Base-by-base conservation (phyloP, 2,888 invertebrate genomes). In the Elegia similella region DNA sequence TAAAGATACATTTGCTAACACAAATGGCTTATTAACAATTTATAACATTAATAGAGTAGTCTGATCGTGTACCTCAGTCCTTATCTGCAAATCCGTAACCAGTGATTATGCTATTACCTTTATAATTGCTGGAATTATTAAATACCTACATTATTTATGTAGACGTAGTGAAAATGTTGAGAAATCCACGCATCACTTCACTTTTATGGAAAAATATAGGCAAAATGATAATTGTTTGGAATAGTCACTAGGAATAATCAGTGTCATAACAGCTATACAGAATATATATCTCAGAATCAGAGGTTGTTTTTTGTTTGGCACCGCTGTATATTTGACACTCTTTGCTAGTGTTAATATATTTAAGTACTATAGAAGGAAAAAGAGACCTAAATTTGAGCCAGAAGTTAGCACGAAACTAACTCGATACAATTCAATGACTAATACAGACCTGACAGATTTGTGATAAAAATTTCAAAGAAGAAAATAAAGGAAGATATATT, bases 81-180 rank as follows among this genome's bases (percentile, higher is more conserved):
- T 44, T 23, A 44, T 44, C 46, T 53, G 53, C 56, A 57, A 62
- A 62, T 59, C 48, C 50, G 29, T 16, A 34, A 30, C 15, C 42
- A 47, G 48, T 30, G 52, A 59, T 56, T 48, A 55, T 56, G 47
- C 44, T 32, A 59, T 59, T 57, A 56, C 38, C 42, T 52, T 42
- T 52, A 42, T 59, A 59, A 42, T 54, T 58, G 59, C 48, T 50
- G 48, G 44, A n/a, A 10, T 47, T 48, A 58, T 13, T 48, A n/a
- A 42, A 12, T 53, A 30, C 43, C 15, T 5, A 52, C 7, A 30
- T 7, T 16, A 30, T 29, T n/a, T 30, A 43, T 29, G 29, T 42
- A 30, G 12, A 42, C 53, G 30, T 30, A 30, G 53, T 43, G 29
- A 30, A 52, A 53, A 43, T 53, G 13, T 53, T 53, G 30, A 29